Evolutionary conservation across 53 echinoderm and acorn worm species (phyloP).

Genomic region (Echinarachnius parma): DNA sequence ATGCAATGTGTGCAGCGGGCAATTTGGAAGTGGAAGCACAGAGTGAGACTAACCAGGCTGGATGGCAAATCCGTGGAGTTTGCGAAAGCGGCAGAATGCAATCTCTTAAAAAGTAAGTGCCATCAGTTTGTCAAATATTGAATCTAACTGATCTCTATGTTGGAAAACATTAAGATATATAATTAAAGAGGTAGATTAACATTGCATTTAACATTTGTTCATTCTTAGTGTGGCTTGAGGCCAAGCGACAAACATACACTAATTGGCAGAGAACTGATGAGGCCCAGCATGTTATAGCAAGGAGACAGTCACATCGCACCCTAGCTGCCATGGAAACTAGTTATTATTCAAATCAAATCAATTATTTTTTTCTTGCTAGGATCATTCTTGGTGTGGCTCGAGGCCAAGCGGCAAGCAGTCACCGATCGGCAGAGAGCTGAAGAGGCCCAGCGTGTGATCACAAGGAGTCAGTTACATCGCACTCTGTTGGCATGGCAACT

Average conservation of each 20-base stretch:
- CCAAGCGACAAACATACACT: not conserved
- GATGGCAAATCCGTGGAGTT: not conserved
- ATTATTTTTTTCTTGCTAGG: too few relatives aligned
- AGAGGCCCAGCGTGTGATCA: not conserved
- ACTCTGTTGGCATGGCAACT: conserved; percentile 34
- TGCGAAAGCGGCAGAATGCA: not conserved
- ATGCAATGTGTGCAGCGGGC: conserved; percentile 6
- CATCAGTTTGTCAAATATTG: too few relatives aligned
- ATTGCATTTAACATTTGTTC: too few relatives aligned
- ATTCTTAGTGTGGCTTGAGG: conserved; percentile 9
- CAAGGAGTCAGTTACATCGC: conserved; percentile 13
- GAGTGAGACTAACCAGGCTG: conserved; percentile 1
- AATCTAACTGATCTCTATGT: too few relatives aligned
- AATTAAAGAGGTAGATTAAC: too few relatives aligned
- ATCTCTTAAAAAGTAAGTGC: conserved; percentile 27
- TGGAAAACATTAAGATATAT: too few relatives aligned
- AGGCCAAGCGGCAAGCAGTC: conserved; percentile 1
- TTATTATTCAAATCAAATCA: too few relatives aligned
- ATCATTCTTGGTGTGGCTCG: conserved; percentile 7
- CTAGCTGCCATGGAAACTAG: conserved; percentile 33
- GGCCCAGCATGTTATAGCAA: not conserved
- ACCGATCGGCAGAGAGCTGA: conserved; percentile 18
- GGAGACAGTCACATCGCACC: conserved; percentile 16
- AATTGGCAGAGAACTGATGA: conserved; percentile 16
- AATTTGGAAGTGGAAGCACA: conserved; percentile 2